phyloP scores from a whole-genome alignment of 2,113 vertebrate species.

The Urocynchramus pylzowi region DNA sequence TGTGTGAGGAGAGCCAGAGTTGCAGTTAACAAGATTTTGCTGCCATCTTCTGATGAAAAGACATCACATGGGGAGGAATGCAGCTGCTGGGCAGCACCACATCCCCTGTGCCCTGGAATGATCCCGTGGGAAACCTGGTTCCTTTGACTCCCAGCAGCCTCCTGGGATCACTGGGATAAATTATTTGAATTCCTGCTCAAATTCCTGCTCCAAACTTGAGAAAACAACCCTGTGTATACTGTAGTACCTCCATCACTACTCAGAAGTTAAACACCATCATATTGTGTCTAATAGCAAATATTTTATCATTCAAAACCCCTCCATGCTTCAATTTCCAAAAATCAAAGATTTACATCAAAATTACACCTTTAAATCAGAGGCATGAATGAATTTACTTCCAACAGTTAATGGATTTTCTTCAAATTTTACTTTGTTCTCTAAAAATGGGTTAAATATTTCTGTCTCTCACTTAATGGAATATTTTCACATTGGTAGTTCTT shows the following conservation, averaged over 20 bases:
- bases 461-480: not conserved
- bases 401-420: not conserved
- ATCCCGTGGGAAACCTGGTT: accelerated
- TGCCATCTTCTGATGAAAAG: slow-evolving; percentile 78
- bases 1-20: not conserved
- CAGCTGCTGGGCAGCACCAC: not conserved
- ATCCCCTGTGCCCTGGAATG: not conserved
- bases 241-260: not conserved
- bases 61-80: not conserved
- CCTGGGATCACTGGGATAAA: not conserved
- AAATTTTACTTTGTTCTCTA: not conserved
- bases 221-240: not conserved
- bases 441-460: not conserved
- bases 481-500: not conserved
- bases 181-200: not conserved
- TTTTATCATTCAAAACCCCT: not conserved
- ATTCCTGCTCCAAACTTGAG: not conserved
- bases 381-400: not conserved
- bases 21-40: slow-evolving; percentile 61
- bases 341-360: not conserved
- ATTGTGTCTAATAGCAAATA: not conserved
- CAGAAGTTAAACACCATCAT: not conserved
- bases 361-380: not conserved
- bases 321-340: not conserved
- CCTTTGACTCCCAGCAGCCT: not conserved